Base-by-base conservation (phyloP, 2,888 invertebrate species). In the Mamestra brassicae region DNA sequence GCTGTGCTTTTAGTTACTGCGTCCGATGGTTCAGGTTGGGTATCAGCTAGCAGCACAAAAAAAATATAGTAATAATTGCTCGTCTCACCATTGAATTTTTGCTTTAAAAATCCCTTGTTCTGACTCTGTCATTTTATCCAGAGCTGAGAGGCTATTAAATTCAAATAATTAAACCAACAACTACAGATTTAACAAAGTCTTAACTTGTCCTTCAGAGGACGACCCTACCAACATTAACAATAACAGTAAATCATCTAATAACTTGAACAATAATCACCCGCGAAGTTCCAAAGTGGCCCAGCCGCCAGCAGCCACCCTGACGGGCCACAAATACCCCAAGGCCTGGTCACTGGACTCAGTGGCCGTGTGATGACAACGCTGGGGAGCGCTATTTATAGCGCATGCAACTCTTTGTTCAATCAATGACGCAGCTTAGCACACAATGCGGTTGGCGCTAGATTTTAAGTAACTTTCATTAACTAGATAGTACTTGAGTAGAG, bases 291-390 rank as follows among this genome's bases (percentile, higher is more conserved):
- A 45, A 66, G 81, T 82, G 81, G 65, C 34, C 26, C 26, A 36
- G 38, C 38, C 26, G 5, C 58, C 66, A 62, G 52, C 55, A 36
- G 60, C 36, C 71, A 76, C 65, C 63, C 57, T 50, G 84, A 36
- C 72, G 74, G 71, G 73, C 80, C 80, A 63, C 80, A 76, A 85
- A 85, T 85, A 87, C 67, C 76, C 70, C 85, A 85, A 87, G 85
- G 87, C 72, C 85, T 85, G 87, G 85, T 85, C 85, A 85, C 57
- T 80, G 80, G 77, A 83, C 87, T 85, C 87, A 78, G 57, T 78
- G 78, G 77, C 87, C 87, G 74, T 62, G 82, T 50, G 79, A 50
- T 71, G 79, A 78, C 87, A 80, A 74, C 65, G 69, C 71, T 64
- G 80, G 69, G 73, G 76, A 61, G 45, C 61, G n/a, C 68, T 85